Evolutionary conservation across 2,888 invertebrate genomes (phyloP), one percentile per base, ranked within the genome.

Genomic region (Lithophane socia): DNA sequence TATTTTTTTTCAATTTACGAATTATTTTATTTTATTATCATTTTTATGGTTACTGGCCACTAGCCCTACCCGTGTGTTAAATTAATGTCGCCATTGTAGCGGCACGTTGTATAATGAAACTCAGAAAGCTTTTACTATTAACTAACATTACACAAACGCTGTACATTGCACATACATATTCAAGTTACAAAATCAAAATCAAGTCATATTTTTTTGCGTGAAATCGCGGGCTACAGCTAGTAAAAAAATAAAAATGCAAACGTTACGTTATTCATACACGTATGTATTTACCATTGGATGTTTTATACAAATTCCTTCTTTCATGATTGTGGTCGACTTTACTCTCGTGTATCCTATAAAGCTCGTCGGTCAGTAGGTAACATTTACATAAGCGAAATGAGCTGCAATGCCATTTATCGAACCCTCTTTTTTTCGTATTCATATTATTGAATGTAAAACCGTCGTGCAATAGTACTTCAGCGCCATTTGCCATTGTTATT

Each of bases 361-460:
- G 29, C 0, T 83, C 77, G 21, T 86, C 79, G 0, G 87, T 69
- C 5, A 79, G 18, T 10, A 92, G 3, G 61, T 69, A 87, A 2
- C 89, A 88, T 63, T 88, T 91, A 71, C 92, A 92, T 16, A 71
- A 88, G 0, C 89, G 89, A 61, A 89, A 88, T 10, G 74, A 81
- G 0, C 91, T 92, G 69, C 92, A 93, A 42, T 77, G 80, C 91
- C 92, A 92, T 13, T 83, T 85, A n/a, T 73, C 47, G 0, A 75
- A 74, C 2, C 77, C 73, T 9, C 71, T 58, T n/a, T 42, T 80
- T 7, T 67, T 69, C 5, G 64, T 60, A 67, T 90, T 87, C 44
- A 86, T 82, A 44, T 64, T 87, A 73, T 87, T 90, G 75, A 86
- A 92, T 0, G 89, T 89, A 52, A 86, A 88, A 0, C 88, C 89